Evolutionary conservation across 2,797 vertebrate species (phyloP).

Genomic region (Molothrus aeneus): DNA sequence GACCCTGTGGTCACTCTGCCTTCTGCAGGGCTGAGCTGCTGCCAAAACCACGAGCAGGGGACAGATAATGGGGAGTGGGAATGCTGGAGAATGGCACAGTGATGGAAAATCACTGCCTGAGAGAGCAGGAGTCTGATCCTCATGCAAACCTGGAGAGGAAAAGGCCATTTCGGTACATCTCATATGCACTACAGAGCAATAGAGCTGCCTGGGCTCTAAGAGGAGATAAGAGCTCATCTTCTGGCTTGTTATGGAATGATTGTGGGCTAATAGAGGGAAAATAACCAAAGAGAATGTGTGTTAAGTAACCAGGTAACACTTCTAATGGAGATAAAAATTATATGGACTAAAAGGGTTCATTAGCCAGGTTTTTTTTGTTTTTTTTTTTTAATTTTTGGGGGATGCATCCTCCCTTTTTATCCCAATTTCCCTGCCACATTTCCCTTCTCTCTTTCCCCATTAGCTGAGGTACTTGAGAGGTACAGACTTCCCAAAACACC

Average conservation of each 20-base stretch:
- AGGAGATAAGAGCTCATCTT: neutral
- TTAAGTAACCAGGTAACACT: neutral
- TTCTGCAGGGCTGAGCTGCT: neutral
- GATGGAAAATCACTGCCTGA: neutral
- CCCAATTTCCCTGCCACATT: neutral
- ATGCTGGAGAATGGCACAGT: neutral
- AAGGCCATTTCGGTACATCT: neutral
- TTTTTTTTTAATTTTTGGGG: neutral
- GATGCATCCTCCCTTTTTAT: neutral
- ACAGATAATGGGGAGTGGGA: neutral
- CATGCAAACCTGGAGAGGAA: neutral
- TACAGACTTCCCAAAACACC: no score
- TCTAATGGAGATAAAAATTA: neutral
- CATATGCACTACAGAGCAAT: neutral
- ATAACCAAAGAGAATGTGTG: neutral
- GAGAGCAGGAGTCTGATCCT: neutral
- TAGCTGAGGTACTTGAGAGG: neutral
- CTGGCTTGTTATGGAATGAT: neutral
- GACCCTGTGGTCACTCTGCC: neutral
- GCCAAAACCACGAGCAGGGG: neutral
- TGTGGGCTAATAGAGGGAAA: neutral
- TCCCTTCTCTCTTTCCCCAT: neutral
- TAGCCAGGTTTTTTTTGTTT: rapidly evolving
- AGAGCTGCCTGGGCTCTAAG: neutral
- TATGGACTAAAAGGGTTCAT: neutral